Conservation (phyloP, 2,888 invertebrate genomes). For the Microdon myrmicae region DNA sequence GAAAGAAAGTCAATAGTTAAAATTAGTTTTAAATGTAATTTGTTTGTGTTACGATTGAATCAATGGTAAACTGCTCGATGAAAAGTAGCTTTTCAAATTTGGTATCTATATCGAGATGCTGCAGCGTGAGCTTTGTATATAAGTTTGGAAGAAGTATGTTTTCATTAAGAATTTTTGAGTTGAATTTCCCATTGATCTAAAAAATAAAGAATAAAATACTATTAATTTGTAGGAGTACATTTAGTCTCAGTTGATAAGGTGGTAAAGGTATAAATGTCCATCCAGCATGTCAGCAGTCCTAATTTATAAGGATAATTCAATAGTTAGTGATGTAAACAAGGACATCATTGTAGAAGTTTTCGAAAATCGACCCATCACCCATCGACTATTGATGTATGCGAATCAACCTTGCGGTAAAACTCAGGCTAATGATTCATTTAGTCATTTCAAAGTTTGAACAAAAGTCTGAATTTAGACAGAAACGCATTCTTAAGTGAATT, state of each 20-base stretch:
- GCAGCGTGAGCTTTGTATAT: slow-evolving; percentile 73
- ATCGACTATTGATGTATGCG: too few relatives aligned
- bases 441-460: too few relatives aligned
- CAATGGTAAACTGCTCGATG: slow-evolving; percentile 71
- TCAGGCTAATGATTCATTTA: too few relatives aligned
- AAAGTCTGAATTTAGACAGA: too few relatives aligned
- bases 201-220: slow-evolving; percentile 16
- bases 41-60: slow-evolving; percentile 68
- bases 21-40: slow-evolving; percentile 11
- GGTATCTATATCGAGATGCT: slow-evolving; percentile 73
- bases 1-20: slow-evolving; percentile 13
- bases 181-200: slow-evolving; percentile 72
- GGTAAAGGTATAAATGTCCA: slow-evolving; percentile 3
- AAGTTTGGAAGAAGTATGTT: slow-evolving; percentile 69
- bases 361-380: too few relatives aligned
- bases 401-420: too few relatives aligned
- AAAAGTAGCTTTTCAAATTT: slow-evolving; percentile 71
- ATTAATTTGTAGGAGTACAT: slow-evolving; percentile 7
- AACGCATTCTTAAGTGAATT: too few relatives aligned
- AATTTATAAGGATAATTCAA: slow-evolving; percentile 26
- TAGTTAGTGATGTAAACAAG: slow-evolving; percentile 2
- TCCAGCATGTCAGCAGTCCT: too few relatives aligned
- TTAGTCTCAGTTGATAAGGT: slow-evolving; percentile 8
- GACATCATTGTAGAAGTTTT: not conserved
- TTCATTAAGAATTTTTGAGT: slow-evolving; percentile 67